Evolutionary conservation across 2,113 vertebrate genomes (phyloP).

Genomic region (Mastomys natalensis): DNA sequence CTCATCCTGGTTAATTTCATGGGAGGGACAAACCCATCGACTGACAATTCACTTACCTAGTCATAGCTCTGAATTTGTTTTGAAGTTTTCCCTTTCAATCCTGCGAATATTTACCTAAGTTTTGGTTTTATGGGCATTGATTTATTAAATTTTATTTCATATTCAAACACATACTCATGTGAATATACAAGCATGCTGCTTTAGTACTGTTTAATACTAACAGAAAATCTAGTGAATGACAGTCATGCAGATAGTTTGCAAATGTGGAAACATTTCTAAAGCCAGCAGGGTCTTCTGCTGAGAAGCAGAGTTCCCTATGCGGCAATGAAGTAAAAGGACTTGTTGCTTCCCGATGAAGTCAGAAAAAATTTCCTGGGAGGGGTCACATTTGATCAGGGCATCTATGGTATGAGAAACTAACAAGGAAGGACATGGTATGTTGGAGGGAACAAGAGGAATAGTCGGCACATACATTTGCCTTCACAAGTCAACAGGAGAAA

Average conservation of each 20-base stretch:
- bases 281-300: fast-evolving
- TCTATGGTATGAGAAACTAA: not conserved
- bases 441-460: not conserved
- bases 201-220: not conserved
- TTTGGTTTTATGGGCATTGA: not conserved
- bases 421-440: not conserved
- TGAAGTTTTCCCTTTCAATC: not conserved
- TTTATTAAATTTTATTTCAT: not conserved
- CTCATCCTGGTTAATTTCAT: not conserved
- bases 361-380: not conserved
- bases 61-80: not conserved
- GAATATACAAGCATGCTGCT: not conserved
- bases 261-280: not conserved
- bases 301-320: not conserved
- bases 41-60: not conserved
- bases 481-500: not conserved
- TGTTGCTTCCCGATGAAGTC: not conserved
- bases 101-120: not conserved
- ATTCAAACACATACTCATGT: not conserved
- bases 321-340: not conserved
- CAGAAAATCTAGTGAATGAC: not conserved
- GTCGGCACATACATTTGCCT: not conserved
- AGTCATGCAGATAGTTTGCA: not conserved
- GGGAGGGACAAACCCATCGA: not conserved
- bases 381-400: not conserved